Percentiles rank a stretch among this genome's conserved stretches.
Conservation (phyloP, 2,113 vertebrate genomes). For the Centropus bengalensis region DNA sequence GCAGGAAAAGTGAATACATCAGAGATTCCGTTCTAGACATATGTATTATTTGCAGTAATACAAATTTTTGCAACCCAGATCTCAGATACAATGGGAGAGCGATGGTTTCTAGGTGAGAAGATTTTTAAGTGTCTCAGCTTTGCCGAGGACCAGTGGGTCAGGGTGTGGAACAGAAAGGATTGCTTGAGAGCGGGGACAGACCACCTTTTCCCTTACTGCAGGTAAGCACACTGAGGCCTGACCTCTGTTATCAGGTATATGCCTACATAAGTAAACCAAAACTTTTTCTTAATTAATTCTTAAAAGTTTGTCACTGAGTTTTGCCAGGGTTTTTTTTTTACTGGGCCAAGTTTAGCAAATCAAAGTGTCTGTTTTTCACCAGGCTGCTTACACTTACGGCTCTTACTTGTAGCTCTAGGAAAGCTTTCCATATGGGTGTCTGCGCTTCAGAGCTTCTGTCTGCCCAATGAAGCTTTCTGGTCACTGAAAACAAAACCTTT, state of each 20-base stretch:
- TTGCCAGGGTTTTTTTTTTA: not conserved
- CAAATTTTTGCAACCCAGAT: not conserved
- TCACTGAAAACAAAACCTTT: not conserved
- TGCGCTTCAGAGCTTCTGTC: not conserved
- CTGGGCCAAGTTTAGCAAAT: not conserved
- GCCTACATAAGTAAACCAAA: not conserved
- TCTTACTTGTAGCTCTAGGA: not conserved
- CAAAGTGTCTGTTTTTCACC: not conserved
- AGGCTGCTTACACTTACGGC: not conserved
- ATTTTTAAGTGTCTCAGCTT: not conserved
- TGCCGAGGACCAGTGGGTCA: not conserved
- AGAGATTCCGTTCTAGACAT: not conserved
- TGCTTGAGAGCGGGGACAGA: accelerated
- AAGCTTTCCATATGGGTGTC: not conserved
- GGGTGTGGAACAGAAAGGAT: not conserved
- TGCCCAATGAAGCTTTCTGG: not conserved
- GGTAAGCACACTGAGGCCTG: not conserved
- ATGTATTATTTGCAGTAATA: not conserved
- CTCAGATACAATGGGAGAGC: not conserved
- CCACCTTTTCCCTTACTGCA: not conserved
- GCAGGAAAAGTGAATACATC: not conserved
- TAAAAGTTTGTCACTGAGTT: not conserved
- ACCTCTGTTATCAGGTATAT: not conserved
- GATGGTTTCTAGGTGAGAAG: not conserved
- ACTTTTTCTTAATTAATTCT: not conserved